Percentiles rank a stretch among this genome's conserved stretches.
Conservation (phyloP, 2,888 invertebrate genomes). For the Saturnia pavonia region DNA sequence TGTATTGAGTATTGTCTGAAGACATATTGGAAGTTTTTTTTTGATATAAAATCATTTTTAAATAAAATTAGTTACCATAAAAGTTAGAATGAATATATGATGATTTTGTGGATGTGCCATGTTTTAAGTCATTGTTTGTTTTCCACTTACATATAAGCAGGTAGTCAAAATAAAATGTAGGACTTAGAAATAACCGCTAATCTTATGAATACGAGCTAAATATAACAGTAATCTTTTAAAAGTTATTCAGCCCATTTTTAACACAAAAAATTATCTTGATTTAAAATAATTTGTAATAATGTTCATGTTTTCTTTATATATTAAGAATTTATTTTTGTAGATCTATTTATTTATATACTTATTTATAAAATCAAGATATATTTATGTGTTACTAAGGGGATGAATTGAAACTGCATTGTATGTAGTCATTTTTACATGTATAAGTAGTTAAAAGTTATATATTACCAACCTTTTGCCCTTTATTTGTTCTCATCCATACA, state of each 20-base stretch:
- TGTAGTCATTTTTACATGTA: slow-evolving; percentile 9
- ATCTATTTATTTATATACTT: background rate
- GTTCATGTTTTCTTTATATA: background rate
- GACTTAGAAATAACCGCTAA: slow-evolving; percentile 61
- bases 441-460: slow-evolving; percentile 3
- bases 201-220: slow-evolving; percentile 81
- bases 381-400: background rate
- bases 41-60: slow-evolving; percentile 18
- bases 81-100: slow-evolving; percentile 10
- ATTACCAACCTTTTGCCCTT: background rate
- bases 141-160: slow-evolving; percentile 22
- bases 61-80: background rate
- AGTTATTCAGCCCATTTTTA: background rate
- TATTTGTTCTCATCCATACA: slow-evolving; percentile 1
- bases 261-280: background rate
- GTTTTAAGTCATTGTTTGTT: background rate
- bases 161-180: slow-evolving; percentile 27
- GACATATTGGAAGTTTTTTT: background rate
- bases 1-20: background rate
- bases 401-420: slow-evolving; percentile 21
- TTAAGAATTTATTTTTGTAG: slow-evolving; percentile 1
- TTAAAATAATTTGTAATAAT: background rate
- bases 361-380: background rate
- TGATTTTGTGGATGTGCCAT: background rate
- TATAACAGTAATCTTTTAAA: slow-evolving; percentile 43